These are phyloP conservation scores for Pipistrellus pygmaeus DNA, from an alignment of 2,797 vertebrate species.

Conservation along the genomic window DNA sequence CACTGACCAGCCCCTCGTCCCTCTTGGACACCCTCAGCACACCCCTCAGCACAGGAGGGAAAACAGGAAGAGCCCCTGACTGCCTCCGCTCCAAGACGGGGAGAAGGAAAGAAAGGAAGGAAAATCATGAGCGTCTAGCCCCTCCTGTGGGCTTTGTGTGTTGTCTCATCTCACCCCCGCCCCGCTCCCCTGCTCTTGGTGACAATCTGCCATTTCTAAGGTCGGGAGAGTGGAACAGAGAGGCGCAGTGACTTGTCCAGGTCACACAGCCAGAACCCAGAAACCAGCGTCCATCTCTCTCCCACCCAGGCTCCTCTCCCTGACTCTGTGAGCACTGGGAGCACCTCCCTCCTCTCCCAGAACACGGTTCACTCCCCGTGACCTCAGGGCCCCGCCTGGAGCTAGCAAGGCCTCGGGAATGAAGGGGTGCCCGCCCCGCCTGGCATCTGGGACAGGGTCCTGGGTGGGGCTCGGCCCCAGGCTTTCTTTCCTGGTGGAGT, in stretches of 20 bases:
- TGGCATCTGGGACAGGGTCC: neutral
- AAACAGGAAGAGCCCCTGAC: fast-evolving
- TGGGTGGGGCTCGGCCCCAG: neutral
- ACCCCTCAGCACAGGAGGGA: neutral
- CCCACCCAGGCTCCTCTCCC: neutral
- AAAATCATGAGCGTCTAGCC: fast-evolving
- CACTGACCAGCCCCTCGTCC: fast-evolving
- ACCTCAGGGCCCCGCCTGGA: neutral
- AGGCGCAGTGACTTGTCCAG: neutral
- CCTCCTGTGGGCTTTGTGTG: neutral
- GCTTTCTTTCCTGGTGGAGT: neutral
- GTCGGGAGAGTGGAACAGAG: neutral
- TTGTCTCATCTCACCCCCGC: fast-evolving
- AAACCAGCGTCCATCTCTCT: neutral
- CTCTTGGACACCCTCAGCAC: fast-evolving
- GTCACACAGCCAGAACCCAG: neutral
- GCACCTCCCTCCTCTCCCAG: neutral
- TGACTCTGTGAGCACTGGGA: neutral
- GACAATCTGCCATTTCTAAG: neutral
- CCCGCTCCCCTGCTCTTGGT: fast-evolving
- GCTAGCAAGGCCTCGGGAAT: neutral
- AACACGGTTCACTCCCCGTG: fast-evolving
- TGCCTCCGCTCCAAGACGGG: neutral
- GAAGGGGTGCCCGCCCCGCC: neutral
- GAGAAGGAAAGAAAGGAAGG: neutral